phyloP scores from a whole-genome alignment of 2,113 vertebrate species.

The Elephantulus edwardii region DNA sequence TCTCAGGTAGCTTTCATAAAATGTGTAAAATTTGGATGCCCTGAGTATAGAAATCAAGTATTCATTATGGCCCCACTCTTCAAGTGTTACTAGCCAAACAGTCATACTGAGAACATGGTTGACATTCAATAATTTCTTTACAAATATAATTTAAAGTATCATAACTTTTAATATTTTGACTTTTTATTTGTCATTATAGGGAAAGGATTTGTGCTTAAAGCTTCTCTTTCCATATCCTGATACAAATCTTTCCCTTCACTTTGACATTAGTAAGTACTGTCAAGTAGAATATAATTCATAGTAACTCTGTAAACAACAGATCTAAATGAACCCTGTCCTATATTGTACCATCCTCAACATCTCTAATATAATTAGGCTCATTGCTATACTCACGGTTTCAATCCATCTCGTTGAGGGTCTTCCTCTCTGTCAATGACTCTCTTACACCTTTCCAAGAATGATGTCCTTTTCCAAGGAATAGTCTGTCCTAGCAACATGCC shows the following conservation, averaged over 20 bases:
- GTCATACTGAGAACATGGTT: not conserved
- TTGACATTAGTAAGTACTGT: not conserved
- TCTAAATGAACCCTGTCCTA: not conserved
- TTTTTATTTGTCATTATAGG: not conserved
- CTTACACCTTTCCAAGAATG: not conserved
- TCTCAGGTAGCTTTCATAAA: not conserved
- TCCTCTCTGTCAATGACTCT: not conserved
- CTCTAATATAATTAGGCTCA: not conserved
- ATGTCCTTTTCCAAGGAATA: too few species aligned
- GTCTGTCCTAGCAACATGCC: too few species aligned
- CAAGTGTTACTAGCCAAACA: not conserved
- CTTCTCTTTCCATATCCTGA: not conserved
- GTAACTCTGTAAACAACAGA: not conserved
- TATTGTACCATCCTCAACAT: not conserved
- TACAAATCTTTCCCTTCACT: not conserved
- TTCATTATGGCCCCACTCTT: not conserved
- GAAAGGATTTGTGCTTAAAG: not conserved
- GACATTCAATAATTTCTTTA: too few species aligned
- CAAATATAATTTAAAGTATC: not conserved
- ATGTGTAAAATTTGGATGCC: not conserved
- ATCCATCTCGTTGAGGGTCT: not conserved
- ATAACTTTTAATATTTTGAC: not conserved
- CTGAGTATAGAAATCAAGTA: not conserved
- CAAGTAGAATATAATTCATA: not conserved
- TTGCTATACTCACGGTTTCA: not conserved